These are phyloP conservation scores for Nymphicus hollandicus DNA, from an alignment of 2,113 vertebrate species.

Conservation along the genomic window DNA sequence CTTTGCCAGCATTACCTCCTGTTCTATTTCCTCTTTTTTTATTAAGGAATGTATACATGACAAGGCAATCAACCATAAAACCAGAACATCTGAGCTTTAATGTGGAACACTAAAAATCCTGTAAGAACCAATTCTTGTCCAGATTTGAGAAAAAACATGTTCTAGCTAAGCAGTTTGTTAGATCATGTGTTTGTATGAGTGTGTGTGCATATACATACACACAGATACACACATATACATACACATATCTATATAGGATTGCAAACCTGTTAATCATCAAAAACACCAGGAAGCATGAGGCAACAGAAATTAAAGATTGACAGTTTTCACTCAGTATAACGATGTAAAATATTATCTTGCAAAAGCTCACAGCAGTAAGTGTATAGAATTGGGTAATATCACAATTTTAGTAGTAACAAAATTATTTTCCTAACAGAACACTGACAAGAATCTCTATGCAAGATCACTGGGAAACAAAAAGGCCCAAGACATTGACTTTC, in stretches of 20 bases:
- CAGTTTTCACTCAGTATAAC: background rate
- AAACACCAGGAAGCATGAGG: background rate
- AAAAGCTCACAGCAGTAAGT: background rate
- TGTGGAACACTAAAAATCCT: background rate
- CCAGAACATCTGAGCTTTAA: background rate
- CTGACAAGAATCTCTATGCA: background rate
- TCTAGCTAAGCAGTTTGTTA: background rate
- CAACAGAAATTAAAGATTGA: background rate
- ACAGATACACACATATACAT: background rate
- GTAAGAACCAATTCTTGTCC: background rate
- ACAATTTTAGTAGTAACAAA: background rate
- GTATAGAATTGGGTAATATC: background rate
- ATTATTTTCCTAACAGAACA: background rate
- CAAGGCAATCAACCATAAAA: background rate
- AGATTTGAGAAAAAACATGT: background rate
- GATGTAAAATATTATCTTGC: background rate
- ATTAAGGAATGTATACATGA: background rate
- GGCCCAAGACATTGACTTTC: background rate
- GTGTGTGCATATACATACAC: background rate
- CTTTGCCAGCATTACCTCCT: background rate
- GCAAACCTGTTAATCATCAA: background rate
- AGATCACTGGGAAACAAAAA: background rate
- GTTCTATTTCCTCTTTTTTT: background rate
- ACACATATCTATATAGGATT: background rate
- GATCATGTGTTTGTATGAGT: background rate